Conservation (phyloP, 1,140 invertebrate genomes). For the Megalonaias nervosa region DNA sequence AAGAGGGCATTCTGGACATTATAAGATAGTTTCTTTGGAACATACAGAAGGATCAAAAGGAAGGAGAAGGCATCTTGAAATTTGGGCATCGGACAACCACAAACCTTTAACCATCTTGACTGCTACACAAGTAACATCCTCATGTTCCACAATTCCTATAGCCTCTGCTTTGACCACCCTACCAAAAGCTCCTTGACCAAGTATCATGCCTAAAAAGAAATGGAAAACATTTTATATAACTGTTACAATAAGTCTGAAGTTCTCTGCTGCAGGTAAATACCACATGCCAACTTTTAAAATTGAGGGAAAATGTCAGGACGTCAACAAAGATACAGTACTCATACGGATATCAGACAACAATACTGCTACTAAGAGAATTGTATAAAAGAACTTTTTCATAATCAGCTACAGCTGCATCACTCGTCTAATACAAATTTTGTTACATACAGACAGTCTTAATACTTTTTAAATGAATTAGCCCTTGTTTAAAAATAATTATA, state of each 20-base stretch:
- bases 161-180: constrained; percentile 89
- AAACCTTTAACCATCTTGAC: constrained; percentile 99
- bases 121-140: constrained; percentile 82
- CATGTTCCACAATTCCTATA: constrained; percentile 79
- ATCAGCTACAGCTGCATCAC: too few relatives aligned
- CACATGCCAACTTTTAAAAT: too few relatives aligned
- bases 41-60: neutral
- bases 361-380: too few relatives aligned
- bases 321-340: too few relatives aligned
- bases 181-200: constrained; percentile 94
- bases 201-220: constrained; percentile 63
- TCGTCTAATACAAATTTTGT: too few relatives aligned
- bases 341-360: too few relatives aligned
- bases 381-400: too few relatives aligned
- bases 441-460: too few relatives aligned
- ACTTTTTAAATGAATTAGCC: too few relatives aligned
- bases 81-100: neutral
- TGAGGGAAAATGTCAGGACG: too few relatives aligned
- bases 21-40: neutral
- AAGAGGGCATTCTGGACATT: neutral
- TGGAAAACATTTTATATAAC: constrained; percentile 7
- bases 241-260: constrained; percentile 22
- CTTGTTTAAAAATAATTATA: too few relatives aligned
- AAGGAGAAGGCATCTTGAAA: neutral
- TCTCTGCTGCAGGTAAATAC: constrained; percentile 20